Base-by-base conservation (phyloP, 2,113 vertebrate genomes). In the Oryzias celebensis region DNA sequence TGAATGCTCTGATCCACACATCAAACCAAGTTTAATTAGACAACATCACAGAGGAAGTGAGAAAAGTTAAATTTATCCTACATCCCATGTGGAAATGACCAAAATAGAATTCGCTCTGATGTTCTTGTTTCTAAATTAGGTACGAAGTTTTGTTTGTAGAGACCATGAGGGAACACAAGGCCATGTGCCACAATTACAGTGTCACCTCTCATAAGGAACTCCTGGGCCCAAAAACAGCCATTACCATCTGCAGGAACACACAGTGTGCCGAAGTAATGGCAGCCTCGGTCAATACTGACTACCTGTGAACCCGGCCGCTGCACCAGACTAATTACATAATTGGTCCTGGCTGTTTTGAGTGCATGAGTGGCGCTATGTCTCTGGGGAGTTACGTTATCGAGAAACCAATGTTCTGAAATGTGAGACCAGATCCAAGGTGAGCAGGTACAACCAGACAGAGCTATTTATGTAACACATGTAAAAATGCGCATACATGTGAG, bases 291-390 rank as follows among this genome's bases (percentile, higher is more conserved):
- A 78, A 75, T 83, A 73, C 41, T 20, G 26, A 45, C 65, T 51
- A 57, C 15, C 62, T 43, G 72, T 78, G 63, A 79, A 69, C 45
- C 54, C 41, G 58, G 56, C 46, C 7, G 13, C 52, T 18, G 53
- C 54, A 55, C 62, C 44, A 23, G 48, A 50, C 74, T 83, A 71
- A 89, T 82, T 78, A 65, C 71, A 52, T 80, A 82, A 86, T 76
- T 72, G 36, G 17, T 53, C 41, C 28, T 7, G 3, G 26, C 43
- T 68, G 43, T 22, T 62, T 45, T 46, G 59, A 68, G 67, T 78
- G 65, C 66, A 82, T 72, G 59, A 66, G 52, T 15, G 63, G 45
- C 17, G 23, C 20, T 14, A 36, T 47, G 41, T 52, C 24, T 43
- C 36, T 44, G 36, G 46, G 23, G 49, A 70, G 31, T 49, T 60